Base-by-base conservation (phyloP, 2,888 invertebrate species). In the Argyresthia goedartella region DNA sequence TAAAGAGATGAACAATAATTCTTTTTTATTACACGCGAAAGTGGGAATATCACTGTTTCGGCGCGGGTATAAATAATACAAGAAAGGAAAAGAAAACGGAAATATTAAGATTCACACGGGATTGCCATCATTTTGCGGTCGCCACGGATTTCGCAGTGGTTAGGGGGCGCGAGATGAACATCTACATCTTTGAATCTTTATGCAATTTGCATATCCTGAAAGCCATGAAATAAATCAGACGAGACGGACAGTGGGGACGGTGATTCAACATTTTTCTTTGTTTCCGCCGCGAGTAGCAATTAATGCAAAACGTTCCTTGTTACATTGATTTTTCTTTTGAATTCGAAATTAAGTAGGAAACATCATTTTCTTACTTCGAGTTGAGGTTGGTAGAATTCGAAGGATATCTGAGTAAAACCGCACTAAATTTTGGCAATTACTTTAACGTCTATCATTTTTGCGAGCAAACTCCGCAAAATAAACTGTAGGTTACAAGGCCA, bases 181-280 rank as follows among this genome's bases (percentile, higher is more conserved):
- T 80, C 74, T 75, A 74, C 75, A 67, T 85, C 84, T 85, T 82
- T 82, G 84, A 81, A 85, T 84, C 72, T 80, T 84, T 84, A 85
- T 82, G 81, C 69, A 80, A 85, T 86, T 86, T 86, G 86, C 86
- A 86, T 86, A 86, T 81, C 81, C 78, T 81, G 82, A 71, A 76
- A 86, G 82, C 84, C 86, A 84, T 85, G 84, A 85, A 82, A 85
- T 85, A 85, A 86, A 86, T 86, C 86, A 85, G 78, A 73, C 80
- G 71, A 67, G 81, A 81, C 85, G 85, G 84, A 85, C 85, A 77
- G 71, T 56, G 71, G 80, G 78, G 84, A 79, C 75, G 72, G 76
- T 70, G 66, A 70, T 81, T 82, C 81, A 80, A 81, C 82, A 77
- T 70, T 64, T 25, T 63, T 64, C 75, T 78, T 82, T 84, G 77